phyloP scores from a whole-genome alignment of 2,797 vertebrate genomes.

The Triplophysa bombifrons region DNA sequence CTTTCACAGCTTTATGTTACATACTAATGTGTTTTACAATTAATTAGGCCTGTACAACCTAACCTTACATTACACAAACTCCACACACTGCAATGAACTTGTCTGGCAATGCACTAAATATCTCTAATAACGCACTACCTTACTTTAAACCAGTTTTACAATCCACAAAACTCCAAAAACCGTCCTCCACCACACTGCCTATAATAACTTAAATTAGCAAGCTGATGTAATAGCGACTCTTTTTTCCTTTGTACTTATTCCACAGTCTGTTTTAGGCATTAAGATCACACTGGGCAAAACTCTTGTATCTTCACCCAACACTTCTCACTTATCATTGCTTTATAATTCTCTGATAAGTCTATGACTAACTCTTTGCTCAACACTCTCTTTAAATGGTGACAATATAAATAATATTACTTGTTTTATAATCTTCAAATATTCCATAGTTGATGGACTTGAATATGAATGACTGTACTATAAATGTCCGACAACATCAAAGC shows the following conservation, averaged over 20 bases:
- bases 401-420: neutral
- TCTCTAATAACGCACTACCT: neutral
- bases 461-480: constrained; percentile 44
- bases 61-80: neutral
- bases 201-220: neutral
- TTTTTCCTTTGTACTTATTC: neutral
- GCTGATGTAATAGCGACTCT: neutral
- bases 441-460: constrained; percentile 13
- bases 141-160: neutral
- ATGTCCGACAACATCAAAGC: constrained; percentile 30
- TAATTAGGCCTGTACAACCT: neutral
- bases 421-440: neutral
- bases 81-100: neutral
- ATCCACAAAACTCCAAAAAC: neutral
- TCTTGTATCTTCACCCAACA: neutral
- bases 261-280: neutral
- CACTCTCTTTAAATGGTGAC: neutral
- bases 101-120: neutral
- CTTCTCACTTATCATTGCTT: neutral
- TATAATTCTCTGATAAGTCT: neutral
- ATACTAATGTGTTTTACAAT: neutral
- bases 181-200: neutral
- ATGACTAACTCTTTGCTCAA: neutral
- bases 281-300: neutral
- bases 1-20: neutral